Evolutionary conservation across 2,888 invertebrate species (phyloP).

Genomic region (Blastobasis adustella): DNA sequence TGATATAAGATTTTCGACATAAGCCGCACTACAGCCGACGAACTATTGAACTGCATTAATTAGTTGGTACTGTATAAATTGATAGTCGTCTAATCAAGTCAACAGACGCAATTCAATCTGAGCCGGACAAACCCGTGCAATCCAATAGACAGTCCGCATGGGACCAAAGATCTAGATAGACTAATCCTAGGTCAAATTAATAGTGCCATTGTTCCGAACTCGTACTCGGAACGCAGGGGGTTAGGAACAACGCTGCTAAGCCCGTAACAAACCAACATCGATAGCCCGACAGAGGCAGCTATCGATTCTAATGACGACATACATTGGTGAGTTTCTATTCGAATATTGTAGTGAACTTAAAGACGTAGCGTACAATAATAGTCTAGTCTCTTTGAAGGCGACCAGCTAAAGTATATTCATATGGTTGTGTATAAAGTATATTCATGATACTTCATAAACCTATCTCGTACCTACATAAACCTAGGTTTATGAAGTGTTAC

Average conservation of each 20-base stretch:
- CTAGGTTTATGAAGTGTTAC: too few relatives aligned
- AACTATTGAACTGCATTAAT: background rate
- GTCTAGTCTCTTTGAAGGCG: too few relatives aligned
- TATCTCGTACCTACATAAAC: too few relatives aligned
- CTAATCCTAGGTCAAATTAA: conserved; percentile 2
- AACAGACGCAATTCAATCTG: background rate
- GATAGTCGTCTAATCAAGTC: background rate
- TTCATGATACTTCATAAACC: too few relatives aligned
- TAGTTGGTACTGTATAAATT: background rate
- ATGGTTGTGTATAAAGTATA: too few relatives aligned
- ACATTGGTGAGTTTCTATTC: too few relatives aligned
- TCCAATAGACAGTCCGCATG: background rate
- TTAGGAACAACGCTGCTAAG: background rate
- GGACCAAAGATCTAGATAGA: background rate
- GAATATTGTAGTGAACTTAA: too few relatives aligned
- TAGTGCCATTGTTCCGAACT: background rate
- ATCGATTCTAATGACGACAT: too few relatives aligned
- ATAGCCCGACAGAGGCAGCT: background rate
- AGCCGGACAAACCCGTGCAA: background rate
- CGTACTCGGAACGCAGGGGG: background rate
- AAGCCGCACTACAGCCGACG: background rate
- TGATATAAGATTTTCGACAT: too few relatives aligned
- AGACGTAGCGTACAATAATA: too few relatives aligned
- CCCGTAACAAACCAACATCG: background rate
- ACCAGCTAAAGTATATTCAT: too few relatives aligned